Base-by-base conservation (phyloP, 1,140 invertebrate genomes). In the Drosophila fuyamai region DNA sequence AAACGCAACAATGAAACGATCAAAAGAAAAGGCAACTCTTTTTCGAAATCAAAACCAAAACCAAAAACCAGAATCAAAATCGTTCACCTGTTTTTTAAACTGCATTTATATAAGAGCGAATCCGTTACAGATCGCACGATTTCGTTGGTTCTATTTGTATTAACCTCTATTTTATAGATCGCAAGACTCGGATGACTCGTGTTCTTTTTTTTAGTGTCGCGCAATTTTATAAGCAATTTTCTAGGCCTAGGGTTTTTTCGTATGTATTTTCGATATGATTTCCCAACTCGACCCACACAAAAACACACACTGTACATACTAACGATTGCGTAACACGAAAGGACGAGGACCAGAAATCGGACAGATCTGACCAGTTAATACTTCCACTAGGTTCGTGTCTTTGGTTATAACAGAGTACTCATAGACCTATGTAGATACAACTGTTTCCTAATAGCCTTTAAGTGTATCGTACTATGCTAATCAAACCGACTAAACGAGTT, bases 401-500 rank as follows among this genome's bases (percentile, higher is more conserved):
- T 75, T 76, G 59, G 72, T 75, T 77, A 50, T 71, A 66, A 72
- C 67, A 72, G 65, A 63, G 66, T 58, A 81, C 84, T 89, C 84
- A 83, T 86, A 89, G 80, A 89, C 84, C 84, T 89, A 89, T 89
- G 84, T 89, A 89, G 84, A 89, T 89, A 89, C 63, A 89, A 89
- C 80, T 89, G 84, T 89, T 89, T 89, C 84, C 84, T 89, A 89
- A 89, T 89, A 89, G 84, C 55, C 65, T 75, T 67, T 89, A 89
- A 89, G 84, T 71, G 62, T 68, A 79, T 61, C 59, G 70, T 59
- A 83, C 82, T 86, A 81, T 76, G 81, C 77, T 75, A 79, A 88
- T 75, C 70, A 68, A 84, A 66, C 41, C 66, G 82, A 86, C 77
- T 85, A 78, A 65, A 46, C 23, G 35, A 51, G 35, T 36, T 61